phyloP scores from a whole-genome alignment of 2,797 vertebrate species.

The Limnodromus scolopaceus region DNA sequence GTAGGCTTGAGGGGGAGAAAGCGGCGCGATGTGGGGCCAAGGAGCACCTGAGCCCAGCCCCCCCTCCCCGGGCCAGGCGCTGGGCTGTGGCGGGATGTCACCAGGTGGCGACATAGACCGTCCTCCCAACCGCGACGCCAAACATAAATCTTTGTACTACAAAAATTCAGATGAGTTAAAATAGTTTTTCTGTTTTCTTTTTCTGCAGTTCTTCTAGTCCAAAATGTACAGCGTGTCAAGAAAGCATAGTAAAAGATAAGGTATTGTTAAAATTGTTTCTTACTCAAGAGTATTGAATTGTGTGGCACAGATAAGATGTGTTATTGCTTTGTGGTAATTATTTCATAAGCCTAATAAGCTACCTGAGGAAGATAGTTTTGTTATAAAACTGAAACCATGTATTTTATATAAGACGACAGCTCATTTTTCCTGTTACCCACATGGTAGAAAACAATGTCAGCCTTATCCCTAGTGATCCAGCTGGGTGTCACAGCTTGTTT shows the following conservation, averaged over 20 bases:
- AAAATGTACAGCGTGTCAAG: constrained; percentile 83
- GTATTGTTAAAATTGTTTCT: constrained; percentile 52
- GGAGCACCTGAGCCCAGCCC: no score
- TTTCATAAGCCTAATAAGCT: not conserved
- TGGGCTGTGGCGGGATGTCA: not conserved
- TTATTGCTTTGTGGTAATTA: not conserved
- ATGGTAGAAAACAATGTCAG: not conserved
- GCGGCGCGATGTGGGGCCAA: rapidly evolving
- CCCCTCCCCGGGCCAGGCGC: rapidly evolving
- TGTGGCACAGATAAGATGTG: not conserved
- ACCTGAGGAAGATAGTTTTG: not conserved
- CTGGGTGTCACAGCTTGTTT: not conserved
- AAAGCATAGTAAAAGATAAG: constrained; percentile 82
- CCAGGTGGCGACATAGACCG: constrained; percentile 26
- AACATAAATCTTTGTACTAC: not conserved
- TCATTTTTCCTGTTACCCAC: not conserved
- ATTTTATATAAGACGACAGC: not conserved
- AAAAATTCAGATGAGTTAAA: not conserved
- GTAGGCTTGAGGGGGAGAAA: no score
- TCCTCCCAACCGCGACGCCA: not conserved
- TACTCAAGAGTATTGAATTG: not conserved
- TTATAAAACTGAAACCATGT: not conserved
- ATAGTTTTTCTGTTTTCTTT: constrained; percentile 10
- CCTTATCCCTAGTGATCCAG: not conserved
- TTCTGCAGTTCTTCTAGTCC: constrained; percentile 76